Base-by-base conservation (phyloP, 2,797 vertebrate genomes). In the Sebastes hopkinsi region DNA sequence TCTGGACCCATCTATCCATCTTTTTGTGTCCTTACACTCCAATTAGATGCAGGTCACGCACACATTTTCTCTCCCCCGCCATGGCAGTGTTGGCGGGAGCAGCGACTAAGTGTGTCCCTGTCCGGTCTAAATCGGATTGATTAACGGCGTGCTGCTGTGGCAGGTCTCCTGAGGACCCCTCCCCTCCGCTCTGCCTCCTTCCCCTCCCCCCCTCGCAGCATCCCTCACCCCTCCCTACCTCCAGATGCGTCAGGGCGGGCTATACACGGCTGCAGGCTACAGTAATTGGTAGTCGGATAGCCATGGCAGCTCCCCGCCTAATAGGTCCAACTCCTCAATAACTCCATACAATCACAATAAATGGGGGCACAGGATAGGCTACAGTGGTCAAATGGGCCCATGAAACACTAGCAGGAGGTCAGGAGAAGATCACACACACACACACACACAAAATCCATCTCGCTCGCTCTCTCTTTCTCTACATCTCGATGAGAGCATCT, bases 31-130 rank as follows among this genome's bases (percentile, higher is more conserved):
- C 84, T 77, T 71, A 75, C 70, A 42, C 67, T 65, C 25, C 76
- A 93, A 95, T 95, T 92, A 95, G 93, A 96, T 96, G 94, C 95
- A 92, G 95, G 94, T 96, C 96, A 96, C 94, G 94, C 87, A 84
- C 91, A 72, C 87, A 23, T 89, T 92, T 89, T 92, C 85, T 88
- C 85, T 81, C 82, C 84, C 78, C 88, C 68, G 67, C 87, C 86
- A 60, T 75, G 80, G 85, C 87, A 79, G 88, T 91, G 91, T 89
- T 91, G 84, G 92, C 66, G 77, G 88, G 88, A 93, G 93, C 85
- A 83, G 89, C 88, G 77, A 89, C 94, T 95, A 94, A 93, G 93
- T 93, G 91, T 94, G 94, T 96, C 93, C 92, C 94, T 94, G 94
- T 96, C 95, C 92, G 66, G 86, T 88, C 94, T 95, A 95, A 96